Conservation (phyloP, 2,797 vertebrate species). For the Limnodromus scolopaceus region DNA sequence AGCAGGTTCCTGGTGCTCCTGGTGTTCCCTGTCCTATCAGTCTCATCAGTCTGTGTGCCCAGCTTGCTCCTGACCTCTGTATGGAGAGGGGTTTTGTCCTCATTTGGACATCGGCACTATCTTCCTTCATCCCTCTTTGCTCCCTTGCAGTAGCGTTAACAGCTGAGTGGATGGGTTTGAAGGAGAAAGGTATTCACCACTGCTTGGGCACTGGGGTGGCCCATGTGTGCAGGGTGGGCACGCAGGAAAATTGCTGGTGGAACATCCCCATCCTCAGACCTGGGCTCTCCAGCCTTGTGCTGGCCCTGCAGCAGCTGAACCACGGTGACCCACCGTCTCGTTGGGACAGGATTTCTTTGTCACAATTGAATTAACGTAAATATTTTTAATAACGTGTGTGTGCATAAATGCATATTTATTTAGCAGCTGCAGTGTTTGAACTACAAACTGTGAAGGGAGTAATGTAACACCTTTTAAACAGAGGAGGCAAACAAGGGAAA, state of each 20-base stretch:
- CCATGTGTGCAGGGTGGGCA: accelerated
- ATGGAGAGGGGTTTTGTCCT: accelerated
- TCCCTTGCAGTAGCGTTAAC: background rate
- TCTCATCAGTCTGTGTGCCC: background rate
- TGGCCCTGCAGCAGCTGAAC: background rate
- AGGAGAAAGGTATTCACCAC: background rate
- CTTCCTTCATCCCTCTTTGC: background rate
- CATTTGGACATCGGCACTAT: accelerated
- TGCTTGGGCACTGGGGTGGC: background rate
- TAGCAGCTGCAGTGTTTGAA: background rate
- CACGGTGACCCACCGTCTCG: accelerated
- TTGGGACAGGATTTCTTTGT: background rate
- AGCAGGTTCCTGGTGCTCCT: background rate
- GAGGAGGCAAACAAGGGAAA: background rate
- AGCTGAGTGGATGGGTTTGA: accelerated
- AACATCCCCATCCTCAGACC: background rate
- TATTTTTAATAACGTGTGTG: background rate
- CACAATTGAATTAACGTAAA: background rate
- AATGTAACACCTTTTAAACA: constrained; percentile 1
- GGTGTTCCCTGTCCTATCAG: background rate
- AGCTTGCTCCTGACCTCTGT: background rate
- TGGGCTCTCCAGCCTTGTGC: background rate
- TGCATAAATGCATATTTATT: background rate
- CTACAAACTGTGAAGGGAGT: background rate
- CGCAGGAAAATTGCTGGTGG: background rate